Conservation (phyloP, 2,797 vertebrate genomes). For the Ibycter americanus region DNA sequence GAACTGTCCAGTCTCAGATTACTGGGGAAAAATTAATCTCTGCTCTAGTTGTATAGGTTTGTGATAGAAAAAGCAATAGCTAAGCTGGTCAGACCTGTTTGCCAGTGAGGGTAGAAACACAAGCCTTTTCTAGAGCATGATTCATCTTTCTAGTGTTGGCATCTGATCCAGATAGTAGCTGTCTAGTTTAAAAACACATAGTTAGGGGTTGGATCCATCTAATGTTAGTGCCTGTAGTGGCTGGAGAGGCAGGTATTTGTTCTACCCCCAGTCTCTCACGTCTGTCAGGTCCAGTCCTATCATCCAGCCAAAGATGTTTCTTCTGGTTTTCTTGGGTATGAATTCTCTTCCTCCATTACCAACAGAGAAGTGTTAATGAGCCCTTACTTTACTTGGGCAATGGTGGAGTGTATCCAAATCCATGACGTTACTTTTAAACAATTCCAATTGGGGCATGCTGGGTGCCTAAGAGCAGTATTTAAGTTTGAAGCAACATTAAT, state of each 20-base stretch:
- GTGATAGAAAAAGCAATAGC: not conserved
- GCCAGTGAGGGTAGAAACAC: not conserved
- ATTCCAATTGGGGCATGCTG: not conserved
- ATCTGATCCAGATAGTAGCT: not conserved
- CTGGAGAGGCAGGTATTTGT: not conserved
- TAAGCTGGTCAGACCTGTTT: not conserved
- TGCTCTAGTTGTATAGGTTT: not conserved
- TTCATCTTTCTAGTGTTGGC: not conserved
- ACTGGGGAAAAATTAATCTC: not conserved
- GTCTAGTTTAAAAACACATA: not conserved
- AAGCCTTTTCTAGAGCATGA: not conserved
- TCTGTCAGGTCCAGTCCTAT: not conserved
- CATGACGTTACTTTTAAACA: not conserved
- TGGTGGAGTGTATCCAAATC: not conserved
- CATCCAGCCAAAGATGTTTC: not conserved
- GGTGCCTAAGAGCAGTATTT: not conserved
- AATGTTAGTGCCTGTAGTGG: not conserved
- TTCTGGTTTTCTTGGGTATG: not conserved
- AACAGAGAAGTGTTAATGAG: not conserved
- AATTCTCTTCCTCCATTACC: not conserved
- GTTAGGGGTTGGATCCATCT: not conserved
- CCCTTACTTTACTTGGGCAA: not conserved
- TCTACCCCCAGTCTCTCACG: not conserved
- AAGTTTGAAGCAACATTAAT: constrained; percentile 12
- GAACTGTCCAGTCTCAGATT: not conserved